These are phyloP conservation scores for Rhynchophorus ferrugineus DNA, from an alignment of 1,140 invertebrate genomes.

Conservation along the genomic window DNA sequence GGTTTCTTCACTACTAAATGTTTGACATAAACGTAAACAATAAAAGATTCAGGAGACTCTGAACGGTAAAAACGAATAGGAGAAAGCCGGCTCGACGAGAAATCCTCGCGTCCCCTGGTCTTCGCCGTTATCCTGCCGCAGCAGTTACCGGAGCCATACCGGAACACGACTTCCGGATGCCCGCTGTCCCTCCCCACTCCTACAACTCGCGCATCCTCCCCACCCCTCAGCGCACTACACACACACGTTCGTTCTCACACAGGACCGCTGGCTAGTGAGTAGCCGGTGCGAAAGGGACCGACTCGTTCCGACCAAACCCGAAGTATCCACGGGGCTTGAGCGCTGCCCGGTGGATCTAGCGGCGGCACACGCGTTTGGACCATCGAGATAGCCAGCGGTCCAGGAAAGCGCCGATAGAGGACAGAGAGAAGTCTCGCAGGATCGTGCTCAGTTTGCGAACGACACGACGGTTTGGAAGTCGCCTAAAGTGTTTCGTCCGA, in stretches of 20 bases:
- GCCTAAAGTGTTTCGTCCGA: too few species aligned
- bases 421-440: too few species aligned
- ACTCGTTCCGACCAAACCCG: conserved; percentile 25
- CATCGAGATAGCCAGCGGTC: conserved; percentile 39
- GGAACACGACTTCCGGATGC: conserved; percentile 31
- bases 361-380: conserved; percentile 40
- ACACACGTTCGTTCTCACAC: conserved; percentile 19
- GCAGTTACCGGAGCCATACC: conserved; percentile 29
- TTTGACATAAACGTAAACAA: too few species aligned
- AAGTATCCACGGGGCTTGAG: conserved; percentile 31
- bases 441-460: conserved; percentile 15
- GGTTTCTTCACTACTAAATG: too few species aligned
- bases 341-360: conserved; percentile 31
- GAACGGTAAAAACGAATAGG: too few species aligned
- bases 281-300: conserved; percentile 31
- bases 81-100: too few species aligned
- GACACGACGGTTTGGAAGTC: conserved; percentile 3
- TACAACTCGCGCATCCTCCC: conserved; percentile 35
- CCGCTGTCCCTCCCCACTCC: conserved; percentile 30
- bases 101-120: too few species aligned
- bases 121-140: too few species aligned
- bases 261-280: conserved; percentile 40
- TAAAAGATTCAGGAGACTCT: too few species aligned
- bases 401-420: conserved; percentile 25
- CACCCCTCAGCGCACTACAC: conserved; percentile 26